These are phyloP conservation scores for Misgurnus anguillicaudatus DNA, from an alignment of 2,113 vertebrate genomes.

Conservation along the genomic window DNA sequence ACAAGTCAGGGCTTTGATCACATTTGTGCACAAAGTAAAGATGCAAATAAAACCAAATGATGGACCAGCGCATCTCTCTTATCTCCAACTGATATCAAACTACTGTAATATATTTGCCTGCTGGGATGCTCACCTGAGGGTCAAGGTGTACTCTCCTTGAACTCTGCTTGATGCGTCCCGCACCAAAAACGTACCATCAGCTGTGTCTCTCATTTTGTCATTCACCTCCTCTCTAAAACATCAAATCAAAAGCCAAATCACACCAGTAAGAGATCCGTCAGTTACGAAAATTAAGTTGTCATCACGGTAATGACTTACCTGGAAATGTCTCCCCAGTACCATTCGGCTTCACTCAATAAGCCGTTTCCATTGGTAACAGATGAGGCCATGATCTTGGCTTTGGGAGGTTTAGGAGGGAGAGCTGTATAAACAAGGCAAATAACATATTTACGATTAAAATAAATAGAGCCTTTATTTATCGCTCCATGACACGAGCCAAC, in stretches of 20 bases:
- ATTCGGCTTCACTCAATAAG: constrained; percentile 98
- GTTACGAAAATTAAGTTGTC: background rate
- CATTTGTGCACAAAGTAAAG: background rate
- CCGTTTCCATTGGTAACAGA: constrained; percentile 91
- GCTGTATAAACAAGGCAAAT: constrained; percentile 72
- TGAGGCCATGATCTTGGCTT: constrained; percentile 70
- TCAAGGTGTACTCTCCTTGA: constrained; percentile 98
- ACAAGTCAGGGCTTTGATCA: constrained; percentile 12
- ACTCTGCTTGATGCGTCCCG: constrained; percentile 98
- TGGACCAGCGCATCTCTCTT: background rate
- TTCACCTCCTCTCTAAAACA: constrained; percentile 93
- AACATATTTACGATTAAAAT: background rate
- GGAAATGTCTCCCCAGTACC: constrained; percentile 99
- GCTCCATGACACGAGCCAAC: background rate
- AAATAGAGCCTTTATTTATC: background rate
- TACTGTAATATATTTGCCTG: background rate
- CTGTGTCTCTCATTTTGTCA: constrained; percentile 96
- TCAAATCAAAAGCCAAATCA: background rate
- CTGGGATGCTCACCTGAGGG: constrained; percentile 80
- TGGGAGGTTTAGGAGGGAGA: constrained; percentile 95
- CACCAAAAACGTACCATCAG: constrained; percentile 96
- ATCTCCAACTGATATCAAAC: background rate
- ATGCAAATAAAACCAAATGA: constrained; percentile 7
- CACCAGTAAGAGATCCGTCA: background rate
- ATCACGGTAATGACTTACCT: constrained; percentile 73